A percentile compares a stretch with the other conserved stretches of the same genome.
phyloP scores from a whole-genome alignment of 2,888 invertebrate species.

The Atethmia centrago region DNA sequence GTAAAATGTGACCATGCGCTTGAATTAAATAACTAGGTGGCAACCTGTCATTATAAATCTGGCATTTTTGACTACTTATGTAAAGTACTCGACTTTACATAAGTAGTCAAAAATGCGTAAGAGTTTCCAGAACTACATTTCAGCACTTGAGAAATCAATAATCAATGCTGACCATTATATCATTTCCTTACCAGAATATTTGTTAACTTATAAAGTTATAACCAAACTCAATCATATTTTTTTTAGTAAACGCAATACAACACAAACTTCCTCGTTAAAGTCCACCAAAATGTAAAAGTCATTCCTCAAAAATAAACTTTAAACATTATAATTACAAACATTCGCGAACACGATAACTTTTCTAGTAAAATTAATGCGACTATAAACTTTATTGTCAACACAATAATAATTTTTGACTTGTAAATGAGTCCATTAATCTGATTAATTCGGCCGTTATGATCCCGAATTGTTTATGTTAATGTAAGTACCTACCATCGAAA shows the following conservation, averaged over 20 bases:
- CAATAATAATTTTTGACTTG: slow-evolving; percentile 66
- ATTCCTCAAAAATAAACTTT: slow-evolving; percentile 44
- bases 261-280: background rate
- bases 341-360: slow-evolving; percentile 60
- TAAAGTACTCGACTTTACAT: no score
- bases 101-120: no score
- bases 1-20: background rate
- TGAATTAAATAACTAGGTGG: background rate
- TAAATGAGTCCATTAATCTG: slow-evolving; percentile 66
- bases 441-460: slow-evolving; percentile 65
- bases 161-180: no score
- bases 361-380: slow-evolving; percentile 62
- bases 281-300: slow-evolving; percentile 21
- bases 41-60: no score
- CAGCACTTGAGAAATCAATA: background rate
- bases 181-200: background rate
- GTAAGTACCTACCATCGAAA: slow-evolving; percentile 47
- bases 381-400: slow-evolving; percentile 68
- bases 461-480: slow-evolving; percentile 66
- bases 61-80: background rate
- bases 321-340: slow-evolving; percentile 54
- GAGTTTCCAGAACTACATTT: background rate
- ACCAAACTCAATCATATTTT: background rate
- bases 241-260: slow-evolving; percentile 4
- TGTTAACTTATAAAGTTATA: background rate